Conservation (phyloP, 2,113 vertebrate species). For the Chauna torquata region DNA sequence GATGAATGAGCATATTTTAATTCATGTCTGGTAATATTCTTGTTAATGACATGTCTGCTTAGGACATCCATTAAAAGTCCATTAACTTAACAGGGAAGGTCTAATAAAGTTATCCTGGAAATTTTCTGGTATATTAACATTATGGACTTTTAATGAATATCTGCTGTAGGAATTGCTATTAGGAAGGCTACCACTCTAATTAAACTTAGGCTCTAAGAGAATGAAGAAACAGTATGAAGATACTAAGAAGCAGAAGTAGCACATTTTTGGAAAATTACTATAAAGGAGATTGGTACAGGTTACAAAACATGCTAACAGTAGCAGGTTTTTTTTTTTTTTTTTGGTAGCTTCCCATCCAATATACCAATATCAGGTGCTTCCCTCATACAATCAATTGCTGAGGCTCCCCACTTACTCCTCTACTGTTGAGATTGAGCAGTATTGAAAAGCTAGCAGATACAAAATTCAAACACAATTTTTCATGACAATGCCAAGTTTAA, state of each 20-base stretch:
- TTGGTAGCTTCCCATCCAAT: not conserved
- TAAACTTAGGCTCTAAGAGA: conserved; percentile 41
- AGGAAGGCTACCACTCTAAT: conserved; percentile 71
- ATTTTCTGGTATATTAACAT: conserved; percentile 78
- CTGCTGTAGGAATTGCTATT: conserved; percentile 72
- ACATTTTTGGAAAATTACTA: not conserved
- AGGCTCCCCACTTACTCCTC: not conserved
- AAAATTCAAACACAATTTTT: not conserved
- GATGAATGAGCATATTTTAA: conserved; percentile 74
- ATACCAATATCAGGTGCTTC: not conserved
- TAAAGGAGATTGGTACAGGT: not conserved
- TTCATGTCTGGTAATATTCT: conserved; percentile 73
- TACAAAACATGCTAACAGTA: not conserved
- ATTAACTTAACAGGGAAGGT: conserved; percentile 79
- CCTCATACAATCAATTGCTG: not conserved
- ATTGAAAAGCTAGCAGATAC: not conserved
- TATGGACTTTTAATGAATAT: conserved; percentile 78
- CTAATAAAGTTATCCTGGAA: conserved; percentile 77
- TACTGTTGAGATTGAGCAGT: not conserved
- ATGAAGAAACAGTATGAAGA: not conserved
- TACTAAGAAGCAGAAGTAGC: conserved; percentile 47
- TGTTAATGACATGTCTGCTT: conserved; percentile 76
- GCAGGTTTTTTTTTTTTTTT: not conserved
- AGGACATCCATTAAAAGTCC: conserved; percentile 81
- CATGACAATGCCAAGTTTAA: not conserved